Evolutionary conservation across 2,797 vertebrate genomes (phyloP).

Genomic region (Staurois parvus): DNA sequence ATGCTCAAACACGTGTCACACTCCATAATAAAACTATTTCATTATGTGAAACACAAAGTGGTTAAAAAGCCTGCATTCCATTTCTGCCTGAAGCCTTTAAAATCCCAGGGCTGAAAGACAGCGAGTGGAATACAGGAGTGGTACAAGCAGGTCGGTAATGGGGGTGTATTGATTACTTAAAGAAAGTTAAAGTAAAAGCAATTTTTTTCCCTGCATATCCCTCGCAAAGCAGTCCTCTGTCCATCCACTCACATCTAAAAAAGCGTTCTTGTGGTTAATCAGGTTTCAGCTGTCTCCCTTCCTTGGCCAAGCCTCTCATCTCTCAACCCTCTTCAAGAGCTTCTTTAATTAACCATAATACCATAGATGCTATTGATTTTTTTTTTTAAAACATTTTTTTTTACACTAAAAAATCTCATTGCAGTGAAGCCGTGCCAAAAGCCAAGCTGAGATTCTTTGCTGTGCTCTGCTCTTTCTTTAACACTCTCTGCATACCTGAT

Average conservation of each 20-base stretch:
- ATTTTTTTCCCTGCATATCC: slow-evolving; percentile 76
- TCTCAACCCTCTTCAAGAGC: slow-evolving; percentile 95
- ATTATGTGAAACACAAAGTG: slow-evolving; percentile 32
- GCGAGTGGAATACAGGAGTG: slow-evolving; percentile 58
- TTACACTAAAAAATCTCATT: slow-evolving; percentile 81
- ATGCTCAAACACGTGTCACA: background rate
- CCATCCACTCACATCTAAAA: slow-evolving; percentile 96
- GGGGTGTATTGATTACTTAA: slow-evolving; percentile 81
- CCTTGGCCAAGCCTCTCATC: slow-evolving; percentile 97
- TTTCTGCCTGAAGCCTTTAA: slow-evolving; percentile 60
- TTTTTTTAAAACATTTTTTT: slow-evolving; percentile 70
- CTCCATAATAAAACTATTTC: slow-evolving; percentile 25
- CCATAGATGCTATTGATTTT: slow-evolving; percentile 99
- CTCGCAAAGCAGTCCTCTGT: slow-evolving; percentile 91
- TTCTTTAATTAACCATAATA: slow-evolving; percentile 99
- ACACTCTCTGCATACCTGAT: slow-evolving; percentile 99
- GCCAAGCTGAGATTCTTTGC: slow-evolving; percentile 81
- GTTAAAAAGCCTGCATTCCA: slow-evolving; percentile 51
- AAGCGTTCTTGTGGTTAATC: slow-evolving; percentile 99
- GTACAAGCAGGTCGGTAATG: slow-evolving; percentile 77
- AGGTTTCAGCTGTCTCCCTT: slow-evolving; percentile 96
- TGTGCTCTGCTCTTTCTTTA: slow-evolving; percentile 76
- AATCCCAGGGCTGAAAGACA: slow-evolving; percentile 68
- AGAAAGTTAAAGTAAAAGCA: slow-evolving; percentile 85
- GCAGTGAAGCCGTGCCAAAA: slow-evolving; percentile 88